Evolutionary conservation across 2,888 invertebrate species (phyloP), one percentile per base, ranked within the genome.

Genomic region (Mythimna pallens): DNA sequence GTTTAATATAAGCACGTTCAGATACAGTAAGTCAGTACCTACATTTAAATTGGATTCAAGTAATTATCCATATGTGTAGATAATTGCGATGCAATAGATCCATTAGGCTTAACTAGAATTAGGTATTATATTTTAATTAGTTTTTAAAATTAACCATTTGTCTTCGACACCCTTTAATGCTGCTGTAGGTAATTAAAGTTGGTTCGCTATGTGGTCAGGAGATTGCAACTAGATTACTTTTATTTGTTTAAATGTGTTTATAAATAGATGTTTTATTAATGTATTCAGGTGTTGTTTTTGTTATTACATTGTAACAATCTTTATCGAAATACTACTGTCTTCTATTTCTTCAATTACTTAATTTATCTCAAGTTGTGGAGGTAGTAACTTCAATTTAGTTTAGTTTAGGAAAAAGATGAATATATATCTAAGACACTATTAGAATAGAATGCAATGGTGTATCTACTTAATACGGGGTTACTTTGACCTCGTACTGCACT

Each of bases 41-140:
- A 52, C 25, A 61, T 73, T 76, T 70, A 72, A 76, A 84, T 84
- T 84, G 73, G 74, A 82, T 78, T 74, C 68, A 65, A 68, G 75
- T 74, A 80, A 84, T 84, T 82, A 80, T 72, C 61, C 8, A 22
- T 65, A 52, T 62, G 58, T 68, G 55, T 59, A 25, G 43, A 34
- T 79, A 79, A 82, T 79, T 79, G 40, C 75, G 40, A 79, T 74
- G 57, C 55, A 36, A 79, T 75, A 71, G 71, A 79, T 71, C 57
- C 70, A 79, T 82, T 81, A 75, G 50, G 63, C 64, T 82, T 65
- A 36, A 58, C 69, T 78, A 78, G 69, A 62, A 70, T 78, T 78
- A 73, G 79, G 64, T 58, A 54, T 69, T 77, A 40, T 55, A 20
- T 70, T 78, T 82, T 25, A 82, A 80, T 78, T 78, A 66, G 63